Evolutionary conservation across 1,140 invertebrate species (phyloP), one percentile per base, ranked within the genome.

Genomic region (Druon quercuslanigerum): DNA sequence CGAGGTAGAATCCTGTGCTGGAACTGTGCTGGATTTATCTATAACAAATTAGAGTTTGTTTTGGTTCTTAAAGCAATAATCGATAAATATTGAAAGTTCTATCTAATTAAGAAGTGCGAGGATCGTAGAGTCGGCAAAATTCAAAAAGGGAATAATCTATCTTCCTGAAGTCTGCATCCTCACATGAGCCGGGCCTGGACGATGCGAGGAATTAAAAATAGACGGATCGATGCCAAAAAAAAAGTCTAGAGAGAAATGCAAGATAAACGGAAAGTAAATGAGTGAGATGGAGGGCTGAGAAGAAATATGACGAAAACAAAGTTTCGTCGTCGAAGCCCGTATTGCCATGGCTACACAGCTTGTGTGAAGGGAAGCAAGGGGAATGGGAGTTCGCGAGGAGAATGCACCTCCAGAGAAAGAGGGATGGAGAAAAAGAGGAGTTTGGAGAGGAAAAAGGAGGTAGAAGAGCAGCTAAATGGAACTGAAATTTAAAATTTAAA

Each of bases 301-400:
- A 77, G 74, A 79, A 75, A 76, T 56, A 79, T 78, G 76, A 79
- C 76, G 72, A 77, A 80, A 83, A 74, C 77, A 80, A 79, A 81
- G 74, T 83, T 77, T 79, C 81, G 70, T 73, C 72, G 72, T 70
- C 75, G 79, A 79, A 77, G 73, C 77, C 79, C 82, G 77, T 79
- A 83, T 79, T 79, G 74, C 79, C 79, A 83, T 81, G 82, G 77
- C 82, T 83, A 79, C 79, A 74, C 54, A 71, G 72, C 54, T 76
- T 79, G 70, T 70, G 73, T 72, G 77, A 83, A 78, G 77, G 46
- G 75, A 9, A 46, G 40, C 76, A 19, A 54, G 72, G 70, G 46
- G 52, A 72, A 11, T 12, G 75, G 72, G 54, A 70, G 57, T 70
- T 52, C 50, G 76, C 16, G 66, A 57, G 51, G 79, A 73, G 75